phyloP scores from a whole-genome alignment of 2,113 vertebrate genomes.

The Myxocyprinus asiaticus region DNA sequence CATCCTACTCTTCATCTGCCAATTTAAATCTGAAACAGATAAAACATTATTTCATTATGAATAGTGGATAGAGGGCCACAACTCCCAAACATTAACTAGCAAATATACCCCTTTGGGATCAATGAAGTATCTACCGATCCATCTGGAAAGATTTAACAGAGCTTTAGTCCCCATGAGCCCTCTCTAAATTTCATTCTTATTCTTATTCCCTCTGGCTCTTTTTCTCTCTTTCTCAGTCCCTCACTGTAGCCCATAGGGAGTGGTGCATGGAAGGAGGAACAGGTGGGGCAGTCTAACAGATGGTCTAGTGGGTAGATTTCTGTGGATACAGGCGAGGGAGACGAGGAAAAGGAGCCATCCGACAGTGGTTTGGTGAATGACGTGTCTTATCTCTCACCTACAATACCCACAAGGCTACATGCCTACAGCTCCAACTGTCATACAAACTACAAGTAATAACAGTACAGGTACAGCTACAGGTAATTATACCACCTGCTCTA shows the following conservation, averaged over 20 bases:
- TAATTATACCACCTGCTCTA: constrained; percentile 12
- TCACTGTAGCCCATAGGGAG: constrained; percentile 2
- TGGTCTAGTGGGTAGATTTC: constrained; percentile 59
- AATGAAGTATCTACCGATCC: too few relatives aligned
- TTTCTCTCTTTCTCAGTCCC: constrained; percentile 4
- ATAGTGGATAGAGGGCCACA: too few relatives aligned
- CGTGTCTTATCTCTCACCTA: constrained; percentile 63
- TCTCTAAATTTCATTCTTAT: neutral
- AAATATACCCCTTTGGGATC: neutral
- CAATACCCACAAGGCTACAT: constrained; percentile 57
- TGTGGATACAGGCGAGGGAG: constrained; percentile 52
- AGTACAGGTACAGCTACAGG: neutral
- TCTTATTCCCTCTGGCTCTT: constrained; percentile 5
- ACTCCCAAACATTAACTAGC: too few relatives aligned
- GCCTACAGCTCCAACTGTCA: constrained; percentile 45
- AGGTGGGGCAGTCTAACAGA: constrained; percentile 56
- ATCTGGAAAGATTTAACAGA: neutral
- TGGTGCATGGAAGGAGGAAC: constrained; percentile 42
- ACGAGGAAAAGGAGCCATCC: constrained; percentile 59
- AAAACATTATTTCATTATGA: too few relatives aligned
- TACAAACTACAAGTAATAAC: constrained; percentile 8
- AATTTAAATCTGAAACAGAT: too few relatives aligned
- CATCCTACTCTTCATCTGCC: too few relatives aligned
- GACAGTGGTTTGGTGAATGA: constrained; percentile 63
- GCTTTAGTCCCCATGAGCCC: neutral